Evolutionary conservation across 2,888 invertebrate species (phyloP), one percentile per base, ranked within the genome.

Genomic region (Glyphotaelius pellucidus): DNA sequence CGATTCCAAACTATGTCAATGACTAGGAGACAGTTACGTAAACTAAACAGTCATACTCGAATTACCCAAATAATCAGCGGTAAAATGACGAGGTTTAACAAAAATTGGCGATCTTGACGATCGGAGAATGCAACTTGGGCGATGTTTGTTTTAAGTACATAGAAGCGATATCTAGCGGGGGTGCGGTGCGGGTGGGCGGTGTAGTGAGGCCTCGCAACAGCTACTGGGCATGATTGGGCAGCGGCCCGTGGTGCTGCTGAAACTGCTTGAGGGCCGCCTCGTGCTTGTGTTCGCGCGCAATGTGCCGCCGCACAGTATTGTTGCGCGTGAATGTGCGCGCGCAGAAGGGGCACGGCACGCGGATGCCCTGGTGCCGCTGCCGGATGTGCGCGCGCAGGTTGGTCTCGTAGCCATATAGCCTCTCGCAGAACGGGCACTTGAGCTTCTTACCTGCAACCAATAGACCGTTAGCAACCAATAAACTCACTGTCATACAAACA

Each of bases 381-480:
- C 98, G 96, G 95, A 98, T 98, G 96, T 98, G 98, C 94, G 98
- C 98, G 94, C 98, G 97, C 95, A 98, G 96, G 95, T 98, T 98
- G 94, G 98, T 98, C 97, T 98, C 98, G 95, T 98, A 98, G 93
- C 98, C 98, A 96, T 98, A 98, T 93, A 98, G 96, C 94, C 98
- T 97, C 96, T 98, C 98, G 96, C 98, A 98, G 95, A 98, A 98
- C 94, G 98, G 98, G 96, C 98, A 98, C 96, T 98, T 98, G 94
- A 98, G 96, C 95, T 98, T 98, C 95, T 98, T 98, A 94, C 98
- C 98, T 98, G 96, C 5, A 96, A 96, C 19, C 83, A 83, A 83
- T 12, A 35, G 25, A 67, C 67, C 9, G 7, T 25, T 42, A 42
- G 12, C 42, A 12, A 42, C 42, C 42, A 42, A 42, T 42, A 42